phyloP scores from a whole-genome alignment of 2,113 vertebrate genomes.

The Malurus cyaneus region DNA sequence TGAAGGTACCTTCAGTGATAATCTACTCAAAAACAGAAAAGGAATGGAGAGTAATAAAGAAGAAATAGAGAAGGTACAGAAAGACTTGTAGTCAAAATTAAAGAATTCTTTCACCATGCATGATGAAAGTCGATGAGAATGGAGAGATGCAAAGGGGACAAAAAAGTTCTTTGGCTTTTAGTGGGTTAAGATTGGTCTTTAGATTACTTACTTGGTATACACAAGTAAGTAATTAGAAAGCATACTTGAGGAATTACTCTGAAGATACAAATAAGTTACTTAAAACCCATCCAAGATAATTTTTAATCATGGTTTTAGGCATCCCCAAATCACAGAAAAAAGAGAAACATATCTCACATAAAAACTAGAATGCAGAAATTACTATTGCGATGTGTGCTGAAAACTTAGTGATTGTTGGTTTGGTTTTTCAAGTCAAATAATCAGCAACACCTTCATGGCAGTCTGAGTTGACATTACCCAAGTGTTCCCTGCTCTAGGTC shows the following conservation, averaged over 20 bases:
- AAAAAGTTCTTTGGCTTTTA: not conserved
- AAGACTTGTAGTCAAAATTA: not conserved
- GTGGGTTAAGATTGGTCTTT: not conserved
- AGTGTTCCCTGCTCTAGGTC: not conserved
- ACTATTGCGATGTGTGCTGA: not conserved
- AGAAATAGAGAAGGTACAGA: not conserved
- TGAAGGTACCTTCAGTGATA: not conserved
- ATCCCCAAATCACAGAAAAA: not conserved
- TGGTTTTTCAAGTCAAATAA: not conserved
- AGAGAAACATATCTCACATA: not conserved
- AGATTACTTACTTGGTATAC: not conserved
- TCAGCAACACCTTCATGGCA: not conserved
- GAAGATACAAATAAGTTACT: not conserved
- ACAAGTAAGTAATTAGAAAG: not conserved
- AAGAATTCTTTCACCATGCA: not conserved
- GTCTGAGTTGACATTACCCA: not conserved
- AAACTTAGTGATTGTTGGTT: not conserved
- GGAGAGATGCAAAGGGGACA: not conserved
- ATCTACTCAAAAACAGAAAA: not conserved
- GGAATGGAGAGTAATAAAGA: not conserved
- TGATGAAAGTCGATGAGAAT: not conserved
- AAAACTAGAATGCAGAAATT: not conserved
- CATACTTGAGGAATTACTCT: not conserved
- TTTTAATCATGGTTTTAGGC: not conserved
- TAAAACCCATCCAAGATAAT: accelerated